Conservation (phyloP, 2,113 vertebrate genomes). For the Lagopus leucura region DNA sequence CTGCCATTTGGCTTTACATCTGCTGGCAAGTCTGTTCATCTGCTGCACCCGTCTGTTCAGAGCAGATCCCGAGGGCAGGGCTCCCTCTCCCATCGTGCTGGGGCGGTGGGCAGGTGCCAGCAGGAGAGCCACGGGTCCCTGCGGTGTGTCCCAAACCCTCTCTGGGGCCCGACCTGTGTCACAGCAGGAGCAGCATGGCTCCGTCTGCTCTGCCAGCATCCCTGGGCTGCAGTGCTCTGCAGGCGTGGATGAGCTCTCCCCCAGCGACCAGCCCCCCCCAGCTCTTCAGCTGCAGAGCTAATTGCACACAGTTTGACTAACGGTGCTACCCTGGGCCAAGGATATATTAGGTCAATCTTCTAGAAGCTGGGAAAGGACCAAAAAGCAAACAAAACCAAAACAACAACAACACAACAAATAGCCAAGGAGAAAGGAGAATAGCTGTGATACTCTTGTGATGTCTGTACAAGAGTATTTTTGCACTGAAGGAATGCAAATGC, state of each 20-base stretch:
- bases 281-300: background rate
- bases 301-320: background rate
- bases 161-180: background rate
- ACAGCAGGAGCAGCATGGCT: background rate
- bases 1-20: background rate
- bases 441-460: slow-evolving; percentile 62
- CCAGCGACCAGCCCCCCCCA: background rate
- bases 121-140: background rate
- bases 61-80: background rate
- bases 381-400: slow-evolving; percentile 43
- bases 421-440: slow-evolving; percentile 53
- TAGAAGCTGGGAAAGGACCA: slow-evolving; percentile 66
- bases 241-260: background rate
- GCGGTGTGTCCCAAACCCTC: background rate
- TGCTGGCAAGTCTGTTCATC: background rate
- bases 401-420: slow-evolving; percentile 53
- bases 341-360: slow-evolving; percentile 41
- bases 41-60: background rate
- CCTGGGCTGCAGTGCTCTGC: background rate
- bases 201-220: background rate
- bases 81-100: background rate
- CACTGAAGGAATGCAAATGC: slow-evolving; percentile 76
- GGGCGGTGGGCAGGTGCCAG: rapidly evolving
- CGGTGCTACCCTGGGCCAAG: slow-evolving; percentile 33
- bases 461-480: slow-evolving; percentile 80